Base-by-base conservation (phyloP, 2,888 invertebrate genomes). In the Drosophila incognita region DNA sequence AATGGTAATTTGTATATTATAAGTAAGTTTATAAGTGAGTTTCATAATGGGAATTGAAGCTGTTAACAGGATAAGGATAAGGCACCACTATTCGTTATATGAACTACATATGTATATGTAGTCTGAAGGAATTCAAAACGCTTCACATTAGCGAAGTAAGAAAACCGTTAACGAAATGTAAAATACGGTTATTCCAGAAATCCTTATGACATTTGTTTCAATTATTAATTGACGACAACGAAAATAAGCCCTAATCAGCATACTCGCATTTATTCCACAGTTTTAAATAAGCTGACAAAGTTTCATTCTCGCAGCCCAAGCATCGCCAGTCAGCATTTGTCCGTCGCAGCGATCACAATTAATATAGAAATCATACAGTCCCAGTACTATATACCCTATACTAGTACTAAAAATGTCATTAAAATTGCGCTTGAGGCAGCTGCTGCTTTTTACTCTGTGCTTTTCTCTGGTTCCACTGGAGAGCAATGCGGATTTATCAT, bases 321-420 rank as follows among this genome's bases (percentile, higher is more conserved):
- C 66, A 68, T 67, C 69, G 75, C 69, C 89, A 90, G 90, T 90
- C 80, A 66, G 69, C 79, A 73, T 62, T 84, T 69, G 83, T 46
- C 69, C 76, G 70, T 81, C 74, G 58, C 57, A 21, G 61, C 54
- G 79, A 69, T 24, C 21, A 53, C 69, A 79, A 27, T 78, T 57
- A 18, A 21, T 35, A 18, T 8, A 42, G 24, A 36, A 53, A 60
- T 35, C 21, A 53, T 38, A 46, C 7, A 36, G 5, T 24, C 15
- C 8, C 21, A 15, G 24, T 46, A 15, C 21, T 24, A 15, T 31
- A 48, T 57, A 48, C 36, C 40, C 46, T 36, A 54, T n/a, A 53
- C 2, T 36, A 53, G 18, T 52, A 56, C 29, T 53, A 33, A 71
- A 42, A 67, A 79, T 68, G 78, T 10, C 31, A 29, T 51, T 52